Base-by-base conservation (phyloP, 2,113 vertebrate genomes). In the Lepus europaeus region DNA sequence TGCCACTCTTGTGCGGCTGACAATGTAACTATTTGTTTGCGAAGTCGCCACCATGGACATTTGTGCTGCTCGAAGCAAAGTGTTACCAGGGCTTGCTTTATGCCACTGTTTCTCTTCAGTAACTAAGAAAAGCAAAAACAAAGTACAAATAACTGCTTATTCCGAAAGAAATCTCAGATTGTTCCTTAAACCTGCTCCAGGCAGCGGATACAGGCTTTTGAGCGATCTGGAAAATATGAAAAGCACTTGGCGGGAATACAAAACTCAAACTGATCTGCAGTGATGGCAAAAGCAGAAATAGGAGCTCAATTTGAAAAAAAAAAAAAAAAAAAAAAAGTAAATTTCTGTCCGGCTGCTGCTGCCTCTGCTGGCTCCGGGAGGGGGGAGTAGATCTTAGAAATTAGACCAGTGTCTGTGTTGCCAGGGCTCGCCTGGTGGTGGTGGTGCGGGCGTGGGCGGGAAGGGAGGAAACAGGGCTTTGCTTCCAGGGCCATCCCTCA, bases 161-260 rank as follows among this genome's bases (percentile, higher is more conserved):
- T 97, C 96, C 95, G 96, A 97, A 98, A 97, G 86, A 97, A 93
- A 96, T 96, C 95, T 87, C 92, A 76, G 95, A 86, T 97, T 97
- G 88, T 94, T 98, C 93, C 91, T 95, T 96, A 98, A 98, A 97
- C 95, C 95, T 97, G 64, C 2, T 92, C 90, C 73, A 83, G 95
- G 87, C 94, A 97, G 94, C 96, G 77, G 96, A 91, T 95, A 87
- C 95, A 97, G 97, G 70, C 95, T 97, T 95, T 97, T 96, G 96
- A 98, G 95, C 83, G 96, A 97, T 96, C 96, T 98, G 98, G 97
- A 98, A 98, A 98, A 96, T 98, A 98, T 97, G 98, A 98, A 96
- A 96, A 97, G 82, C 94, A 90, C 96, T 98, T 98, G 98, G 95
- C 97, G 72, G 63, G 29, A 33, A 80, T 89, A 95, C 94, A 98